These are phyloP conservation scores for Drosophila cognata DNA, from an alignment of 2,888 invertebrate genomes.

Conservation along the genomic window DNA sequence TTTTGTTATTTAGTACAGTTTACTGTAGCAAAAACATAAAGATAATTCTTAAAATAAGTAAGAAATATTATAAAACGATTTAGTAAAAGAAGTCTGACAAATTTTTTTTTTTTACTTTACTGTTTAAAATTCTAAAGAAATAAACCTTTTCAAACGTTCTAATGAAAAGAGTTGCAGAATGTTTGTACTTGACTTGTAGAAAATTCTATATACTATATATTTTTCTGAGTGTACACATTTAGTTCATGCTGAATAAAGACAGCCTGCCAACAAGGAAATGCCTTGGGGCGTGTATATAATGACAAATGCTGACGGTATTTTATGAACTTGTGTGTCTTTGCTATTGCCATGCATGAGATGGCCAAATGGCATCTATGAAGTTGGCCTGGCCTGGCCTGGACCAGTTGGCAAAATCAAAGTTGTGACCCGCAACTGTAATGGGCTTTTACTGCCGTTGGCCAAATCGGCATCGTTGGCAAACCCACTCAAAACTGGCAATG, in stretches of 20 bases:
- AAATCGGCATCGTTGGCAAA: slow-evolving; percentile 9
- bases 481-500: slow-evolving; percentile 25
- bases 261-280: neutral
- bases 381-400: slow-evolving; percentile 51
- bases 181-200: neutral
- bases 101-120: neutral
- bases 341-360: slow-evolving; percentile 12
- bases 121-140: neutral
- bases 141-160: neutral
- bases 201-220: neutral
- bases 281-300: slow-evolving; percentile 4
- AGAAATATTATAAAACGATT: neutral
- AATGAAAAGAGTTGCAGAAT: neutral
- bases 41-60: neutral
- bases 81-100: neutral
- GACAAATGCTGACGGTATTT: slow-evolving; percentile 6
- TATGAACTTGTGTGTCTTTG: slow-evolving; percentile 4
- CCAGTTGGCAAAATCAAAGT: slow-evolving; percentile 73
- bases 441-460: slow-evolving; percentile 67
- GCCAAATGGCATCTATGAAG: neutral
- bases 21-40: too few relatives aligned
- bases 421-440: slow-evolving; percentile 67
- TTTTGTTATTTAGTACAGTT: too few relatives aligned
- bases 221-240: neutral
- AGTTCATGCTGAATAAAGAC: slow-evolving; percentile 2